Base-by-base conservation (phyloP, 2,797 vertebrate genomes). In the Onychomys arenicola region DNA sequence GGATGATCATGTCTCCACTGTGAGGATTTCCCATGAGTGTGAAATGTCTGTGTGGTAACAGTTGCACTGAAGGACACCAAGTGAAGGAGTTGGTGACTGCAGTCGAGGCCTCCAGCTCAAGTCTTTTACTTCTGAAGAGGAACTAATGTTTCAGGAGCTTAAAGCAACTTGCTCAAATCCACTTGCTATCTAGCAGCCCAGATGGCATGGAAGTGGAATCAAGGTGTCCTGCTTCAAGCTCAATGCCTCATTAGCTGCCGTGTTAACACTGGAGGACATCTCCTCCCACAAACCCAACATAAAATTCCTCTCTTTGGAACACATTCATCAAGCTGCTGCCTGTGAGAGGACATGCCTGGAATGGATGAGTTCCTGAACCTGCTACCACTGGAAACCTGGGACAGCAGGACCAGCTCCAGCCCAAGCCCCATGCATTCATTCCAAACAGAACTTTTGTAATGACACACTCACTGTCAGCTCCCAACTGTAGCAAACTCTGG, bases 231-330 rank as follows among this genome's bases (percentile, higher is more conserved):
- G 63, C 69, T 93, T 67, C 59, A 76, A 81, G 65, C 78, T 71
- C 92, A 81, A 63, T 37, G 93, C 89, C 71, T 97, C 96, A 97
- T 97, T 94, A 95, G 91, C 86, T 76, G 73, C 78, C 37, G 52
- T 37, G 89, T 80, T 95, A 63, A 93, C 40, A 73, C 59, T 1
- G 17, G 82, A 78, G 75, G 91, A 93, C 93, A 78, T 81, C 43
- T 95, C 96, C 94, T 97, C 96, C 92, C 55, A 84, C 57, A 2
- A 2, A 57, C 27, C 65, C 63, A 12, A 46, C 5, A 0, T 97
- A 95, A 97, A 97, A 94, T 13, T 59, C 52, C 95, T 88, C 90
- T 95, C 92, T 34, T 91, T 95, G 92, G 75, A 97, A 96, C 86
- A 4, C 3, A 83, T 46, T 82, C 46, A 29, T 93, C 92, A 91